Base-by-base conservation (phyloP, 2,113 vertebrate species). In the Equus quagga region DNA sequence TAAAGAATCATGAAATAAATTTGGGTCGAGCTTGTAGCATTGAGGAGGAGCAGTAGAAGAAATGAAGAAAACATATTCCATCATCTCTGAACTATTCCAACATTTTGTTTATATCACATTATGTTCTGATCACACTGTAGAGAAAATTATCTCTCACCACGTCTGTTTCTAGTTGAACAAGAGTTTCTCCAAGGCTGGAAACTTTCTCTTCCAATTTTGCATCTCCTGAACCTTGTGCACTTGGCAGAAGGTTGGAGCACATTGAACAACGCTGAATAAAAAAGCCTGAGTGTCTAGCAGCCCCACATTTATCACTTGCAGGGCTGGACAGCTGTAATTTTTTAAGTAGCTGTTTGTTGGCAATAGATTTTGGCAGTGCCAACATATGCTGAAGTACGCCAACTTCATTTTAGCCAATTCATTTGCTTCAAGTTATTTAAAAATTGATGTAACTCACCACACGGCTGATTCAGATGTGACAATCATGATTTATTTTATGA, bases 401-500 rank as follows among this genome's bases (percentile, higher is more conserved):
- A n/a, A 31, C 58, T 84, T 92, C 14, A 67, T 82, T 70, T 80
- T 79, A 78, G 26, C 85, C 13, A 81, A 81, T 44, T 65, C 41
- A 75, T 65, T 87, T 9, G 72, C 46, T 79, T 97, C 24, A 44
- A 56, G 76, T 49, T 86, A 49, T 81, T 69, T 82, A 72, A 86
- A 86, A 95, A 84, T n/a, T 58, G 44, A 49, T 95, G 4, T 64
- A 81, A 96, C 36, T 95, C 31, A 93, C 12, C 69, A 69, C 24
- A 51, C 19, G 28, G 33, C 24, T 81, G 10, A 65, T 51, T 86
- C 51, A 33, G 33, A 89, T 62, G n/a, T 92, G 78, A 62, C 26
- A 18, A 46, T 82, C 26, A 56, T 36, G 18, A 89, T 54, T 69
- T 73, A 65, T 69, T 90, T 96, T 90, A 26, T 60, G 46, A 21